Evolutionary conservation across 2,888 invertebrate species (phyloP).

Genomic region (Bombylius major): DNA sequence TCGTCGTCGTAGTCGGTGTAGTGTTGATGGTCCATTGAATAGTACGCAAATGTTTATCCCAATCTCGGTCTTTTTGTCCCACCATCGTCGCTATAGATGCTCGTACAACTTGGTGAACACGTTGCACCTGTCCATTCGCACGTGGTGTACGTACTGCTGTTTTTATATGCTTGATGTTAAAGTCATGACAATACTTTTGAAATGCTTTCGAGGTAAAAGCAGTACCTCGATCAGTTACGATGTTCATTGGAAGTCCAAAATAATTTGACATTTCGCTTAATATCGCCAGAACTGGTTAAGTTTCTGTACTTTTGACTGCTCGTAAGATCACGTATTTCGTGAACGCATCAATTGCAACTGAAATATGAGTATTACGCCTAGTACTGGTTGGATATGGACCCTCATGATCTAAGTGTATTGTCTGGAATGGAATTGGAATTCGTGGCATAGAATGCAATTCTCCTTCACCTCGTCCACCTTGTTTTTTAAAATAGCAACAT

Average conservation of each 20-base stretch:
- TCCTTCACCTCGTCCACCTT: constrained; percentile 1
- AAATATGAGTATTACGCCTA: constrained; percentile 7
- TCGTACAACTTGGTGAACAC: background rate
- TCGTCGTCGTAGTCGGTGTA: too few relatives aligned
- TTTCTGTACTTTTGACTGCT: constrained; percentile 2
- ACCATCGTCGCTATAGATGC: background rate
- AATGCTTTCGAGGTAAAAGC: constrained; percentile 13
- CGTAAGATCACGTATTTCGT: constrained; percentile 9
- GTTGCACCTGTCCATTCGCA: constrained; percentile 12
- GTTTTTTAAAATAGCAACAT: constrained; percentile 6
- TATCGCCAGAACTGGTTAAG: constrained; percentile 2
- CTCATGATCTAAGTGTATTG: constrained; percentile 15
- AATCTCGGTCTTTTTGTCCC: too few relatives aligned
- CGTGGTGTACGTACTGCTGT: constrained; percentile 8
- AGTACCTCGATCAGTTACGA: constrained; percentile 13
- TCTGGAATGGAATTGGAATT: constrained; percentile 10
- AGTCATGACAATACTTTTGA: constrained; percentile 4
- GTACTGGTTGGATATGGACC: constrained; percentile 12
- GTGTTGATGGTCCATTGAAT: too few relatives aligned
- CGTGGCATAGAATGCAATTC: constrained; percentile 12
- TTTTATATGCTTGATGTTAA: constrained; percentile 2
- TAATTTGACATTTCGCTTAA: constrained; percentile 1
- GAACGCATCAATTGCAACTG: constrained; percentile 11
- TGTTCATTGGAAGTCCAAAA: constrained; percentile 7
- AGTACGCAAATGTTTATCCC: too few relatives aligned